Evolutionary conservation across 2,113 vertebrate species (phyloP).

Genomic region (Numenius arquata): DNA sequence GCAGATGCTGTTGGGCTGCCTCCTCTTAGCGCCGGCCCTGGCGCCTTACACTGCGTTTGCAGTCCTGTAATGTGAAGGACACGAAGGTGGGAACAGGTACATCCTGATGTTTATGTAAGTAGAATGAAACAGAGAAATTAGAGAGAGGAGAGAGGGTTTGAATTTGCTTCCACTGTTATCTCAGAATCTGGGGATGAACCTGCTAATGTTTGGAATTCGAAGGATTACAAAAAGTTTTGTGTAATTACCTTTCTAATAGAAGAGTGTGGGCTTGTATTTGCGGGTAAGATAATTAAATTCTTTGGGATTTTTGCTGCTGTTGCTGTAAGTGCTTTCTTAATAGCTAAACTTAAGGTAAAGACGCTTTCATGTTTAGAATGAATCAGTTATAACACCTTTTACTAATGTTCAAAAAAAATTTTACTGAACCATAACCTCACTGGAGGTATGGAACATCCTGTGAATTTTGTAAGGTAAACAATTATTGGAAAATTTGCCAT

Average conservation of each 20-base stretch:
- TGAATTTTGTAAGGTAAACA: not conserved
- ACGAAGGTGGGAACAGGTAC: not conserved
- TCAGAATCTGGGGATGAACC: not conserved
- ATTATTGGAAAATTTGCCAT: not conserved
- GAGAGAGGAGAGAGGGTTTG: not conserved
- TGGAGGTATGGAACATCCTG: not conserved
- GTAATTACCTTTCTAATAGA: not conserved
- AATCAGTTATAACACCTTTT: not conserved
- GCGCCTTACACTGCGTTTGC: rapidly evolving
- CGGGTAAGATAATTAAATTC: conserved; percentile 15
- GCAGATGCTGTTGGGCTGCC: not conserved
- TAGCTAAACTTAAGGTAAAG: not conserved
- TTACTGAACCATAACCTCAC: not conserved
- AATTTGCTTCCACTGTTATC: not conserved
- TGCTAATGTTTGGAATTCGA: not conserved
- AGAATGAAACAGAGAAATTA: not conserved
- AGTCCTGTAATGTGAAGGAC: not conserved
- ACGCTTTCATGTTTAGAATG: not conserved
- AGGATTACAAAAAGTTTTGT: not conserved
- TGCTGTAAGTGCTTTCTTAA: not conserved
- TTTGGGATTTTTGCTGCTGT: not conserved
- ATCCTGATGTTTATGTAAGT: not conserved
- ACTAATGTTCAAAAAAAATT: not conserved
- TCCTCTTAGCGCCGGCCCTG: not conserved
- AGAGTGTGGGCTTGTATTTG: not conserved